These are phyloP conservation scores for Galeruca laticollis DNA, from an alignment of 2,888 invertebrate species.

Conservation along the genomic window DNA sequence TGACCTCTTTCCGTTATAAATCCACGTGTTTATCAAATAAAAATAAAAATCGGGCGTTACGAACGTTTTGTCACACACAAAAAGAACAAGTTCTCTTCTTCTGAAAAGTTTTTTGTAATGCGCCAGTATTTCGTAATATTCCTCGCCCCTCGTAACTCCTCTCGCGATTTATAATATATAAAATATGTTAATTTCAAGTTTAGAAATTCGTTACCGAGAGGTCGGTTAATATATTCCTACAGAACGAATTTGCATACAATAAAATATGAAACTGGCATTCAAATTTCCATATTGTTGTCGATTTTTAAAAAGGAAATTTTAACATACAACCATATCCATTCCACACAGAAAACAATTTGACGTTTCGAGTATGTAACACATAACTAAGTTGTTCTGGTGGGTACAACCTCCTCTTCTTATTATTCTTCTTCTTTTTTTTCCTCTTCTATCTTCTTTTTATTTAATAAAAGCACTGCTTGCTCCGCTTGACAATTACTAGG, in stretches of 20 bases:
- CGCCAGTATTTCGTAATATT: not conserved
- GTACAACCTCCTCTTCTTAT: constrained; percentile 31
- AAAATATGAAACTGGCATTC: constrained; percentile 63
- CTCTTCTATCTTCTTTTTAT: constrained; percentile 35
- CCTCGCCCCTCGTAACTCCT: constrained; percentile 38
- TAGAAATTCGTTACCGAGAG: constrained; percentile 64
- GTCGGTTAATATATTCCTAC: constrained; percentile 56
- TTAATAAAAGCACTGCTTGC: constrained; percentile 21
- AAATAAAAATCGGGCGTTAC: not conserved
- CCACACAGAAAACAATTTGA: constrained; percentile 48
- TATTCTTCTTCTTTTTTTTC: constrained; percentile 30
- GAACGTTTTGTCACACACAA: not conserved
- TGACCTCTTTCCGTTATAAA: not conserved
- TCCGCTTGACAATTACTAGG: constrained; percentile 34
- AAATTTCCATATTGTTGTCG: constrained; percentile 61
- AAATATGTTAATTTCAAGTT: constrained; percentile 63
- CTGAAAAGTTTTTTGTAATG: not conserved
- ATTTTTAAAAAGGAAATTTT: constrained; percentile 52
- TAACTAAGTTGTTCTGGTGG: constrained; percentile 44
- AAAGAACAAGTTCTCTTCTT: constrained; percentile 1
- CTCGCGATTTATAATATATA: constrained; percentile 54
- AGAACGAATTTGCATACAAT: constrained; percentile 61
- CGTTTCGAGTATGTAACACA: constrained; percentile 46
- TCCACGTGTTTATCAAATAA: not conserved
- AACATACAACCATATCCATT: constrained; percentile 46